Evolutionary conservation across 2,113 vertebrate species (phyloP), one percentile per base, ranked within the genome.

Genomic region (Sorex fumeus): DNA sequence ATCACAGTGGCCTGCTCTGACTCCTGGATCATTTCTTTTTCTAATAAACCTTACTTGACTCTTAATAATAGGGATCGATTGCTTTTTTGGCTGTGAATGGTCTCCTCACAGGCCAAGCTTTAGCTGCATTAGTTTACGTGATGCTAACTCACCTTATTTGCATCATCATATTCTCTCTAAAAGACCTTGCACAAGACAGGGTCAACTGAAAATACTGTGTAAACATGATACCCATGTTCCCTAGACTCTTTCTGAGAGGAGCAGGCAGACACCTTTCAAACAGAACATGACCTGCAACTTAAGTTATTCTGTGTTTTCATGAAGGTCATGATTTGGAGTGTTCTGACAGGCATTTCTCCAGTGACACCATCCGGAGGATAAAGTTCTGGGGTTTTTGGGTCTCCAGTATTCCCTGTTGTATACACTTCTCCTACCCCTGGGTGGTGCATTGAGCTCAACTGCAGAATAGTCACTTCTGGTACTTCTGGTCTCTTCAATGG

Each of bases 121-220:
- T 50, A 50, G 16, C 50, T 75, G 76, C n/a, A 32, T 3, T 8
- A 45, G 88, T 70, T 87, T 21, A 57, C 89, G 87, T n/a, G 88
- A 82, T 84, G 75, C 60, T 76, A 88, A 90, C 74, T 62, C 30
- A 43, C 12, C 30, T 21, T 7, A 27, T 74, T 72, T 57, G 23
- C 32, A 66, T n/a, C 7, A 34, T 64, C 45, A 50, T 53, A 70
- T 13, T 50, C 32, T 77, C 12, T 34, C 30, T 84, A 53, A 80
- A 40, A 70, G 28, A 32, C 50, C 15, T 21, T n/a, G 72, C 40
- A 71, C 50, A 74, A 77, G 71, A 62, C 4, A 3, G 25, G n/a
- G 36, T 72, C 47, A 62, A 16, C 53, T 60, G 69, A 62, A 80
- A 83, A 36, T 43, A 15, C 27, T 11, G 60, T 6, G 32, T 30